phyloP scores from a whole-genome alignment of 2,797 vertebrate species.

The Coregonus ussuriensis region DNA sequence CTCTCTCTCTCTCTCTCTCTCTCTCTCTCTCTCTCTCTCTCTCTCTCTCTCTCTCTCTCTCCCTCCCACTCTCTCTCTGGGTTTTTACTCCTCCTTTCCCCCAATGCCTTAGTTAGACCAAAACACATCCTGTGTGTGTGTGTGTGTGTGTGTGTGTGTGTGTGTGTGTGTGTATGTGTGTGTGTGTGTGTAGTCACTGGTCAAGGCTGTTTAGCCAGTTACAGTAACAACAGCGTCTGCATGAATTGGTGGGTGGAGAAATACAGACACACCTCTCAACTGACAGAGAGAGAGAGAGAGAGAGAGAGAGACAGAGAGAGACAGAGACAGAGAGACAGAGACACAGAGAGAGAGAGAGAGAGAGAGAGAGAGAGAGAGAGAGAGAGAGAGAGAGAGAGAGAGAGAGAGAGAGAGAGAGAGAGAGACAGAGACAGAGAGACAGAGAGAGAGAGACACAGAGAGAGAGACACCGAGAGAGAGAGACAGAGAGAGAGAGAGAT shows the following conservation, averaged over 20 bases:
- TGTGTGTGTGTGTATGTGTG: conserved; percentile 40
- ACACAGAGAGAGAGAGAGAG: conserved; percentile 29
- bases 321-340: conserved; percentile 41
- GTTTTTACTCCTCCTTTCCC: conserved; percentile 21
- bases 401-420: background rate
- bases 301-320: conserved; percentile 13
- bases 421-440: background rate
- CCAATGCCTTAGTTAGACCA: conserved; percentile 40
- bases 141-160: conserved; percentile 18
- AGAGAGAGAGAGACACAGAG: conserved; percentile 1
- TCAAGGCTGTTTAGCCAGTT: conserved; percentile 88
- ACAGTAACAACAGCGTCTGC: conserved; percentile 78
- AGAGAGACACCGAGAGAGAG: background rate
- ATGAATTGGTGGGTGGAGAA: conserved; percentile 83
- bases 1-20: background rate
- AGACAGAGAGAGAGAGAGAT: background rate
- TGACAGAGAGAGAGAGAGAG: conserved; percentile 49
- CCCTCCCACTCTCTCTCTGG: background rate
- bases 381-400: conserved; percentile 12
- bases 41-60: conserved; percentile 1
- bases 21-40: conserved; percentile 18
- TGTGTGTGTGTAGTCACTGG: conserved; percentile 67
- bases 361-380: background rate
- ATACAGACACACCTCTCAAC: conserved; percentile 87
- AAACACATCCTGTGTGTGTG: conserved; percentile 35